Evolutionary conservation across 2,797 vertebrate genomes (phyloP).

Genomic region (Urosaurus nigricauda): DNA sequence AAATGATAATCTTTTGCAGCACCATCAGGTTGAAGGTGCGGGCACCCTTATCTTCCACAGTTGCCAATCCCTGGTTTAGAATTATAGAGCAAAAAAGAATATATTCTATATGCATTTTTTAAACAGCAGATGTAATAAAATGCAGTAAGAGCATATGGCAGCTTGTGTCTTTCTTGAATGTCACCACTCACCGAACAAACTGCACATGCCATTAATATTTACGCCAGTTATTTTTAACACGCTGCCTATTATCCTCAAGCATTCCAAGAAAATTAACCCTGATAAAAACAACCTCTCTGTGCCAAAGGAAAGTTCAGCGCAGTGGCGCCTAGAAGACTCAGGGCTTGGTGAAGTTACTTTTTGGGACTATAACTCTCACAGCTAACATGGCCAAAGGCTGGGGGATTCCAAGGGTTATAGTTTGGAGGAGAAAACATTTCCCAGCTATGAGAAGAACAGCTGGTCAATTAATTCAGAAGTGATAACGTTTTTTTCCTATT

Average conservation of each 20-base stretch:
- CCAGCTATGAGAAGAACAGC: too few species aligned
- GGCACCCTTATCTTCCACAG: too few species aligned
- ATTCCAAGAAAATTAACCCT: background rate
- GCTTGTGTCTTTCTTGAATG: constrained; percentile 23
- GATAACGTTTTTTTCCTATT: background rate
- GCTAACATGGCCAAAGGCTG: too few species aligned
- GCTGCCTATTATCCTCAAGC: constrained; percentile 8
- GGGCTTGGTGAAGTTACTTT: background rate
- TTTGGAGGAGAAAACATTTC: too few species aligned
- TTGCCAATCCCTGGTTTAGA: too few species aligned
- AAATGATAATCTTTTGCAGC: background rate
- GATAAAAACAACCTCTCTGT: background rate
- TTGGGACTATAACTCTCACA: too few species aligned
- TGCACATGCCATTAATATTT: background rate
- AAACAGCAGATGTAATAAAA: background rate
- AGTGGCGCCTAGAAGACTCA: background rate
- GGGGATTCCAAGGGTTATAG: too few species aligned
- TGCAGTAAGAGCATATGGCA: background rate
- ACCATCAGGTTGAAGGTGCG: background rate
- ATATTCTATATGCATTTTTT: background rate
- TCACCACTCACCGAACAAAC: background rate
- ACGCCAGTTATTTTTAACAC: background rate
- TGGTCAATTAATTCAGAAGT: background rate
- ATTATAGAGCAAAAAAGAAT: background rate
- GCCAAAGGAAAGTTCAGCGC: background rate